A percentile compares a stretch with the other conserved stretches of the same genome.
These are phyloP conservation scores for Proisotoma minuta DNA, from an alignment of 2,888 invertebrate species.

Conservation along the genomic window DNA sequence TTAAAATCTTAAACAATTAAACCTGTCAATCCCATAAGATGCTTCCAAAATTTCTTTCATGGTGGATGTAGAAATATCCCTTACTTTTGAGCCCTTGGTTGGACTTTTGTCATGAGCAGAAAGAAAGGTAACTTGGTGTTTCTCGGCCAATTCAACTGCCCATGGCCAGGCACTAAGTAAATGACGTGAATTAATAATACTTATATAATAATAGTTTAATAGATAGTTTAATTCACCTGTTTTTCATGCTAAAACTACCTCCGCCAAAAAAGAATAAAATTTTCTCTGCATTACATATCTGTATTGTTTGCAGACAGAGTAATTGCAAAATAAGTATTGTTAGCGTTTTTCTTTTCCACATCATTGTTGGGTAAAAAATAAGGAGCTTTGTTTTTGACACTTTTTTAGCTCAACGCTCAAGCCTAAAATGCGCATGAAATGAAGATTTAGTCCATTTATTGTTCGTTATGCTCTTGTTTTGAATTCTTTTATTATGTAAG, in stretches of 20 bases:
- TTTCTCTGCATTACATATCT: slow-evolving; percentile 18
- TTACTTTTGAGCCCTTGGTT: slow-evolving; percentile 21
- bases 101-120: slow-evolving; percentile 38
- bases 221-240: neutral
- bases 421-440: too few species aligned
- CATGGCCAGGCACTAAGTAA: slow-evolving; percentile 33
- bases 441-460: too few species aligned
- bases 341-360: too few species aligned
- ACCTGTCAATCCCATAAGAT: slow-evolving; percentile 34
- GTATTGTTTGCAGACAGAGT: neutral
- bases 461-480: too few species aligned
- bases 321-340: neutral
- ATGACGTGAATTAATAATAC: neutral
- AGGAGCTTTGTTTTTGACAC: too few species aligned
- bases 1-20: too few species aligned
- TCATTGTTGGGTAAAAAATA: too few species aligned
- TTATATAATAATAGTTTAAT: neutral
- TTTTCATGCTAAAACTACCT: slow-evolving; percentile 39
- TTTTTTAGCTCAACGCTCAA: too few species aligned
- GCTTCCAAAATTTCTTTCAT: slow-evolving; percentile 21
- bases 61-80: slow-evolving; percentile 21
- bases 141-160: slow-evolving; percentile 32
- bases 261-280: slow-evolving; percentile 45
- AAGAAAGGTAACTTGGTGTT: slow-evolving; percentile 40
- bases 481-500: too few species aligned